phyloP scores from a whole-genome alignment of 1,140 invertebrate species.

The Papilio aristodemus region DNA sequence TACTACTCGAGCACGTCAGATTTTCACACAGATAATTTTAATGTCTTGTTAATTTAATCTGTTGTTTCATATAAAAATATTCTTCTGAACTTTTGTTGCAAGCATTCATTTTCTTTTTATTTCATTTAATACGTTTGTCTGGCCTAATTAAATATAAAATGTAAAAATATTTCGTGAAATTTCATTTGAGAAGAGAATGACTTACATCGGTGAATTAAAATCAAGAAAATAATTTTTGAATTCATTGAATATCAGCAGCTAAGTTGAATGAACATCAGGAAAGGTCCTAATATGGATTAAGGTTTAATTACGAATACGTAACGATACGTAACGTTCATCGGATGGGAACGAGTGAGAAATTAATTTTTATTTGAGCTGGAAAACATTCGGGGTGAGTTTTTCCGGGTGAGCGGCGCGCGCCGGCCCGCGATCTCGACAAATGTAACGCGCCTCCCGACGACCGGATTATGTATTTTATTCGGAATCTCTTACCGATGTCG shows the following conservation, averaged over 20 bases:
- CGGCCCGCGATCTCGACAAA: slow-evolving; percentile 15
- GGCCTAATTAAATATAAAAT: no score
- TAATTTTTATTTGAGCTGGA: slow-evolving; percentile 32
- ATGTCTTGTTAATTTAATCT: no score
- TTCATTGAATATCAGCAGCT: slow-evolving; percentile 6
- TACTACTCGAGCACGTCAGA: no score
- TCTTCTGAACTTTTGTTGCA: no score
- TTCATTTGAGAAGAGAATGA: not conserved
- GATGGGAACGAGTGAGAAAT: slow-evolving; percentile 26
- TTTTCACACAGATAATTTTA: no score
- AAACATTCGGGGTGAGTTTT: slow-evolving; percentile 32
- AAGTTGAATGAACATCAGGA: slow-evolving; percentile 22
- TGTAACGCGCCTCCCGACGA: slow-evolving; percentile 25
- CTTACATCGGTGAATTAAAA: not conserved
- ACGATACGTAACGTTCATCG: slow-evolving; percentile 14
- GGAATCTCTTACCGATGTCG: slow-evolving; percentile 63
- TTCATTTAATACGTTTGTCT: no score
- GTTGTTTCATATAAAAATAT: no score
- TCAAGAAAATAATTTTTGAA: not conserved
- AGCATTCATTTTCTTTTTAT: no score
- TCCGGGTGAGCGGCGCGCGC: slow-evolving; percentile 19
- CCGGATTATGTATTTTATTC: slow-evolving; percentile 66
- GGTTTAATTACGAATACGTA: slow-evolving; percentile 16
- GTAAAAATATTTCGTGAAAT: no score
- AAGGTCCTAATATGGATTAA: slow-evolving; percentile 20